phyloP scores from a whole-genome alignment of 2,113 vertebrate genomes.

The Tachysurus fulvidraco region DNA sequence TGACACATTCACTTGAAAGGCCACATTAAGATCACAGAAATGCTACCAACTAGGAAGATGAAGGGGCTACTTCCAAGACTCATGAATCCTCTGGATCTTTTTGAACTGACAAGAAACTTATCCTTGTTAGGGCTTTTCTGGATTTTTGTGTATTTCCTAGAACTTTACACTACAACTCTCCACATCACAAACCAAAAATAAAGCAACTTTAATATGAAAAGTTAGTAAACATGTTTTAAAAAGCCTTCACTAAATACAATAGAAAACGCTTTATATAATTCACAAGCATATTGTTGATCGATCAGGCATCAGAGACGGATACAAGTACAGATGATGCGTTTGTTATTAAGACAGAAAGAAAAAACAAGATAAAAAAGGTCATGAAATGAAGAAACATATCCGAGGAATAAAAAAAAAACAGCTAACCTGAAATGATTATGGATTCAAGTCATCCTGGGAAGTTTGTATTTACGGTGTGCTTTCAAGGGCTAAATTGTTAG shows the following conservation, averaged over 20 bases:
- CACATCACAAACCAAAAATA: neutral
- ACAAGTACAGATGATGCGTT: neutral
- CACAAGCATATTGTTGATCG: neutral
- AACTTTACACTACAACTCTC: neutral
- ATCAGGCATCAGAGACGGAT: neutral
- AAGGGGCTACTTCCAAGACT: neutral
- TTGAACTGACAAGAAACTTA: neutral
- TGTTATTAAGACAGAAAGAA: no score
- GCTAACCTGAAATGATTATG: no score
- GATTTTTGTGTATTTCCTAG: neutral
- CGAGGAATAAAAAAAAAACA: no score
- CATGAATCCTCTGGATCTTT: neutral
- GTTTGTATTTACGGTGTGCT: no score
- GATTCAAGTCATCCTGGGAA: no score
- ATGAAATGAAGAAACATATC: neutral
- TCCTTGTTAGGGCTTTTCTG: neutral
- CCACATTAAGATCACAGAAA: neutral
- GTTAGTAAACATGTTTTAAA: no score
- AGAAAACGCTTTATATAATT: neutral
- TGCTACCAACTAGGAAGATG: neutral
- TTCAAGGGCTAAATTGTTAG: no score
- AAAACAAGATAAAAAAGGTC: no score
- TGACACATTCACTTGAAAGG: neutral
- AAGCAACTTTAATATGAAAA: neutral
- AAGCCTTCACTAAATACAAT: no score